Percentiles rank a stretch among this genome's conserved stretches.
These are phyloP conservation scores for Parauchenoglanis punctatus DNA, from an alignment of 2,797 vertebrate species.

Conservation along the genomic window DNA sequence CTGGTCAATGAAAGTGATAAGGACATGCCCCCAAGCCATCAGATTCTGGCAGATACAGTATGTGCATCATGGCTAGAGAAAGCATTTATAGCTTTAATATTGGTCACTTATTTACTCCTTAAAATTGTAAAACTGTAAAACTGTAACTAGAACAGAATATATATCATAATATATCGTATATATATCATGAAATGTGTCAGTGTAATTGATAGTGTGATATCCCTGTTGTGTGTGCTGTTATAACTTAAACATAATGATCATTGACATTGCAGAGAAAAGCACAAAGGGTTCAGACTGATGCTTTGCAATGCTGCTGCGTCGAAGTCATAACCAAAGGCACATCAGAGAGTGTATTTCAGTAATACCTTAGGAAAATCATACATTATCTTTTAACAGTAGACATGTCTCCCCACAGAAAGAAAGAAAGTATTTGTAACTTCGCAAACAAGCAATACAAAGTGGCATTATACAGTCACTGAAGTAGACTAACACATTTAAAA, in stretches of 20 bases:
- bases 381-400: neutral
- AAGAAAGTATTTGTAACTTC: slow-evolving; percentile 12
- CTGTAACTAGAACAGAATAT: neutral
- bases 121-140: neutral
- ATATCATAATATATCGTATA: neutral
- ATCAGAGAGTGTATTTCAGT: neutral
- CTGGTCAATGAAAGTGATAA: neutral
- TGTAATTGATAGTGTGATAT: neutral
- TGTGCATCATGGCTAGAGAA: neutral
- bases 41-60: neutral
- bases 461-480: neutral
- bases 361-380: neutral
- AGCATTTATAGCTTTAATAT: neutral
- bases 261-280: neutral
- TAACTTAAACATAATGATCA: slow-evolving; percentile 7
- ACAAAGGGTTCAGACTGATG: neutral
- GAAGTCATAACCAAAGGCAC: neutral
- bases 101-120: neutral
- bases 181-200: neutral
- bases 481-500: neutral
- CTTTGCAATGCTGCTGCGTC: neutral
- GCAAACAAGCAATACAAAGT: neutral
- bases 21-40: neutral
- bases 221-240: neutral
- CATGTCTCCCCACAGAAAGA: neutral